A percentile compares a stretch with the other conserved stretches of the same genome.
Conservation (phyloP, 2,113 vertebrate genomes). For the Peromyscus polionotus region DNA sequence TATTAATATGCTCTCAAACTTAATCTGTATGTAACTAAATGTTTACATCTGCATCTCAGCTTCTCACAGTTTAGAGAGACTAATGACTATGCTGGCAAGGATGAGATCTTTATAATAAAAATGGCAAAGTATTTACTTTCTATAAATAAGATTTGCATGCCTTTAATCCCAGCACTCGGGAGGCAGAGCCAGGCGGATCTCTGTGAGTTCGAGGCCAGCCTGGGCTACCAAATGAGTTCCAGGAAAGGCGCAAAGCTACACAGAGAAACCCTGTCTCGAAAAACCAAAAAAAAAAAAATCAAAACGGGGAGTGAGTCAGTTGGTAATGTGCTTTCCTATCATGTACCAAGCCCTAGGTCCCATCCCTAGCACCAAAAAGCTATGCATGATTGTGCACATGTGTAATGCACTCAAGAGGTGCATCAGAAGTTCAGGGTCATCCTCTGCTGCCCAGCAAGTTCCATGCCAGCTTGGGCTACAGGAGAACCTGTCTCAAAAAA, state of each 20-base stretch:
- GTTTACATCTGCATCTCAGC: not conserved
- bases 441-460: not conserved
- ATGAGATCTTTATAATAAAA: conserved; percentile 59
- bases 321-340: not conserved
- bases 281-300: no score
- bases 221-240: no score
- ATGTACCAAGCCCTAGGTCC: not conserved
- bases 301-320: not conserved
- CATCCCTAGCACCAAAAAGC: not conserved
- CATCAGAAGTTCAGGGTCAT: not conserved
- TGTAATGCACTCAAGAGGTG: not conserved
- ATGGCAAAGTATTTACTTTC: not conserved
- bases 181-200: no score
- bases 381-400: no score
- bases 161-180: no score
- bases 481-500: not conserved
- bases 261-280: no score
- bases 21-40: conserved; percentile 36
- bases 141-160: not conserved
- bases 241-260: no score
- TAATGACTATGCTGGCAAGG: conserved; percentile 5
- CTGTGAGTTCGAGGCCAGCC: no score
- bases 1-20: not conserved
- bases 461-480: not conserved
- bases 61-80: not conserved